phyloP scores from a whole-genome alignment of 2,888 invertebrate species.

The Tigriopus californicus region DNA sequence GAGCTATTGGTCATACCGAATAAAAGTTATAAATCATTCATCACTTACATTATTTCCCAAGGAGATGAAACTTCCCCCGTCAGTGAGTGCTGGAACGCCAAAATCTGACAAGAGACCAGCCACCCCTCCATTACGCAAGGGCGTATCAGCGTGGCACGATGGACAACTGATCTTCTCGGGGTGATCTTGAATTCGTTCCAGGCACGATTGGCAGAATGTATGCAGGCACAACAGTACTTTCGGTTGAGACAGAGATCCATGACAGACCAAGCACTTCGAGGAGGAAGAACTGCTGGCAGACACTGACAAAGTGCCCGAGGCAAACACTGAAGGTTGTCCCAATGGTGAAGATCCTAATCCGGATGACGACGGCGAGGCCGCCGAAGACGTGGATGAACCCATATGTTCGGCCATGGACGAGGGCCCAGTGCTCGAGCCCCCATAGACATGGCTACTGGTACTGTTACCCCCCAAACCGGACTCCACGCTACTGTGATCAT shows the following conservation, averaged over 20 bases:
- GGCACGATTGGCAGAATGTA: slow-evolving; percentile 60
- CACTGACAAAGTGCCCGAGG: background rate
- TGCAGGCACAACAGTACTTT: slow-evolving; percentile 54
- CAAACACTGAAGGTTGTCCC: background rate
- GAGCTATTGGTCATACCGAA: too few species aligned
- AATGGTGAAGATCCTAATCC: slow-evolving; percentile 9
- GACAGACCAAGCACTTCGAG: background rate
- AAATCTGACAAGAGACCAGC: slow-evolving; percentile 41
- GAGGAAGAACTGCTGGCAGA: background rate
- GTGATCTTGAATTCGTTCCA: slow-evolving; percentile 45
- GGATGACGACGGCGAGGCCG: slow-evolving; percentile 5
- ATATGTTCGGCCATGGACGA: too few species aligned
- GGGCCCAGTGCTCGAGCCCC: background rate
- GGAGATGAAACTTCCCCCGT: slow-evolving; percentile 19
- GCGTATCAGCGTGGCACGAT: slow-evolving; percentile 38
- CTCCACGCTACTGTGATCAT: background rate
- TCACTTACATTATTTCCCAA: slow-evolving; percentile 15
- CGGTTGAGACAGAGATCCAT: background rate
- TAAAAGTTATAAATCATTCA: too few species aligned
- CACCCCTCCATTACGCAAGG: slow-evolving; percentile 25
- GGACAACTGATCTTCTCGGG: slow-evolving; percentile 56
- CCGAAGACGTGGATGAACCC: background rate
- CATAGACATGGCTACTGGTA: background rate
- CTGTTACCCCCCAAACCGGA: background rate
- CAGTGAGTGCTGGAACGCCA: slow-evolving; percentile 32